Evolutionary conservation across 1,140 invertebrate species (phyloP), one percentile per base, ranked within the genome.

Genomic region (Ceratina australensis): DNA sequence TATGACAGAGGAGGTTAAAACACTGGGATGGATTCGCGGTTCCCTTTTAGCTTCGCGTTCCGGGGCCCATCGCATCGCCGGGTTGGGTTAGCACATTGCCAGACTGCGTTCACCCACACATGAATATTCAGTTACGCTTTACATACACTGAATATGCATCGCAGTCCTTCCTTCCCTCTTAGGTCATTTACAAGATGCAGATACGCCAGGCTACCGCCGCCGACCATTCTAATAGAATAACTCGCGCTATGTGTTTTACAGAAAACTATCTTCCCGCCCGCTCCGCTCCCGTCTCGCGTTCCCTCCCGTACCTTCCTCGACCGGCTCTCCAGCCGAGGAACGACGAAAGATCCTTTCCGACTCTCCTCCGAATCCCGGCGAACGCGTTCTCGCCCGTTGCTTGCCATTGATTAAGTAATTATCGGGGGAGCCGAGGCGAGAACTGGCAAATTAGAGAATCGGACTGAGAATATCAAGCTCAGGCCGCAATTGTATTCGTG

Each of bases 71-170:
- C 24, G 56, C 72, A 65, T 49, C 63, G 42, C 63, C 28, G 60
- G 63, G 75, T 82, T 81, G 83, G 87, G 84, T 89, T 89, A 87
- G 87, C 89, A 85, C 87, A 89, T 90, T 90, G 85, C 88, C 88
- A 83, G 85, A 77, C 87, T 81, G 82, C 88, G 82, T 86, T 89
- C 89, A 89, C 86, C 89, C 86, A 90, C 87, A 88, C 87, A 91
- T 91, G 89, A 91, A 91, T 91, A 91, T 91, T 90, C 90, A 91
- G 87, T 76, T 80, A 68, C 83, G 86, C 88, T 91, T 91, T 91
- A 90, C 90, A 91, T 91, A 90, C 84, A 90, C 87, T 91, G 90
- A 91, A 91, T 91, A 91, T 91, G 90, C 89, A 91, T 90, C 87
- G 84, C 63, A 87, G 88, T 89, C 87, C 88, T 89, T 91, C 89